Evolutionary conservation across 2,113 vertebrate genomes (phyloP), one percentile per base, ranked within the genome.

Genomic region (Eidolon helvum): DNA sequence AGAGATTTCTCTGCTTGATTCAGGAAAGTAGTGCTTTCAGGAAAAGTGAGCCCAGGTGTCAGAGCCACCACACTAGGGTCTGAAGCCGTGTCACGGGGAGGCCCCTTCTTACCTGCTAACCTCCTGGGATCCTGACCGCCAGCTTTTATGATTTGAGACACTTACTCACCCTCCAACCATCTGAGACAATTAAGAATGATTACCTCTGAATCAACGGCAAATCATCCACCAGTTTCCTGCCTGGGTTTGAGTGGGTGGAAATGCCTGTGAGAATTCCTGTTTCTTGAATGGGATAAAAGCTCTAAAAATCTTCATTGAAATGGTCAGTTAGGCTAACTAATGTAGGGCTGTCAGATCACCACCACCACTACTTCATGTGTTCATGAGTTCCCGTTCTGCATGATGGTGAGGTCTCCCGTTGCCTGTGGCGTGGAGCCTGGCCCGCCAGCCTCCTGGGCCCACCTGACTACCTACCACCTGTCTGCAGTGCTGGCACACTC

Each of bases 121-220:
- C 19, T 66, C 15, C 10, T 7, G 0, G 50, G 18, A 65, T 18
- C 35, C 43, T 75, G 43, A 33, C 40, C 0, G 2, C 69, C 33
- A 63, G 72, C 21, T 53, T 68, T 91, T 85, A 55, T 18, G 78
- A 66, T 94, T 59, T 83, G 5, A 91, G 68, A 78, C 93, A 28
- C 63, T 96, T 71, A 94, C 87, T 97, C 94, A 96, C 43, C 74
- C 86, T 55, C 72, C 86, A 96, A 90, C 86, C 78, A 79, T 65
- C 38, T 40, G 43, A 94, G 71, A 63, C 85, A 96, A 86, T 69
- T 82, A 92, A 85, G 48, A 71, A 78, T 22, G 77, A 86, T 82
- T 83, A 61, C 22, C 85, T 95, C 93, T 97, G 94, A 96, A 69
- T 94, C 95, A 91, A 53, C 35, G 43, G 48, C 59, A 87, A 88